These are phyloP conservation scores for Teleogryllus oceanicus DNA, from an alignment of 2,888 invertebrate genomes.

Conservation along the genomic window DNA sequence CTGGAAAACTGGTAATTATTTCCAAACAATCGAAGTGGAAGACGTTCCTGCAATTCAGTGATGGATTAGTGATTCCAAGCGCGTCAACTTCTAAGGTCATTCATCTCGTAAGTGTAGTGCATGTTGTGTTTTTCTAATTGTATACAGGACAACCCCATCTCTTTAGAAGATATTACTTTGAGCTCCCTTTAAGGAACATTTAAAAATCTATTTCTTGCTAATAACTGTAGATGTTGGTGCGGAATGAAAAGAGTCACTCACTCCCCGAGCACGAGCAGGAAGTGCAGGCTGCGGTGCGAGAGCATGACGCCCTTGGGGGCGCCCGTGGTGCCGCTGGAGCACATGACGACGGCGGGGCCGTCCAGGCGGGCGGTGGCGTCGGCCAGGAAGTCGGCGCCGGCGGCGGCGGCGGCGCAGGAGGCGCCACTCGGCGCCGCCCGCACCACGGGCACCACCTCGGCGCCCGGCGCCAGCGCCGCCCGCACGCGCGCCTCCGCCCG, in stretches of 20 bases:
- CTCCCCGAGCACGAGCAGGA: neutral
- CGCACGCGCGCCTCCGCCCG: neutral
- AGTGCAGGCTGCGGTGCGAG: neutral
- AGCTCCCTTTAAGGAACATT: too few species aligned
- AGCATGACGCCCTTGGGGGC: neutral
- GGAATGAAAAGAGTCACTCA: neutral
- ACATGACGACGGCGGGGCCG: neutral
- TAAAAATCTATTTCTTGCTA: too few species aligned
- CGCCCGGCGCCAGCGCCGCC: neutral
- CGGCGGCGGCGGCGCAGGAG: neutral
- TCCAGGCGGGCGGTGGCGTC: neutral
- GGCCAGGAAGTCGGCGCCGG: neutral
- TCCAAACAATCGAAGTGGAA: too few species aligned
- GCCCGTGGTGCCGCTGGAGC: slow-evolving; percentile 12
- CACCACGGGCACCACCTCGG: neutral
- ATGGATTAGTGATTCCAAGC: too few species aligned
- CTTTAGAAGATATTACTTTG: too few species aligned
- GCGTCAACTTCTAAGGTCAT: too few species aligned
- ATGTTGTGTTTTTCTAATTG: too few species aligned
- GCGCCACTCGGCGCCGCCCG: neutral
- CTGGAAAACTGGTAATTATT: too few species aligned
- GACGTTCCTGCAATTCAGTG: too few species aligned
- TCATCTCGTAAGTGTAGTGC: too few species aligned
- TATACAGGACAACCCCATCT: too few species aligned
- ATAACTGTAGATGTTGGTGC: too few species aligned